Evolutionary conservation across 2,797 vertebrate genomes (phyloP).

Genomic region (Eulemur coronatus): DNA sequence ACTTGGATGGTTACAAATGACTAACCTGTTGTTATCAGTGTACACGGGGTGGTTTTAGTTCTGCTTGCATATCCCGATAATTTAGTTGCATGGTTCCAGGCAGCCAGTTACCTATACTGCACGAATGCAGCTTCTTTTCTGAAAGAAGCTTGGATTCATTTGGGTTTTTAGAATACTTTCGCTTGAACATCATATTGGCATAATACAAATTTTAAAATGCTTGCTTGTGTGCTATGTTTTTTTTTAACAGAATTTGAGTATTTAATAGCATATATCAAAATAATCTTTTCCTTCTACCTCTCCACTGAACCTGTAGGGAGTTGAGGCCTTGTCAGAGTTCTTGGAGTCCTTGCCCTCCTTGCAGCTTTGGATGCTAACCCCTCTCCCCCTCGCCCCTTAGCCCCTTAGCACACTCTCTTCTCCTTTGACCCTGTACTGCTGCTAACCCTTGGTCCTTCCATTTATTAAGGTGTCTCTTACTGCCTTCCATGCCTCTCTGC

Average conservation of each 20-base stretch:
- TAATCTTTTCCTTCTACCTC: neutral
- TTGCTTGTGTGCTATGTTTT: neutral
- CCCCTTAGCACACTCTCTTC: neutral
- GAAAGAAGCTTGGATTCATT: neutral
- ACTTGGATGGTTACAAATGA: neutral
- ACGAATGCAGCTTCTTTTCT: neutral
- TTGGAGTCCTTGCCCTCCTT: rapidly evolving
- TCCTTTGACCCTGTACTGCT: neutral
- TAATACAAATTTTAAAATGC: neutral
- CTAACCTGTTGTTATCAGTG: neutral
- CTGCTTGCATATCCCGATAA: neutral
- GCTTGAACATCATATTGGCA: neutral
- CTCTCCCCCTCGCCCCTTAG: no score
- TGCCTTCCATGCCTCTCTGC: neutral
- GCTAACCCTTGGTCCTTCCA: neutral
- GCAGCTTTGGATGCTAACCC: neutral
- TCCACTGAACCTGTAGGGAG: neutral
- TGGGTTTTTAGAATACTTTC: neutral
- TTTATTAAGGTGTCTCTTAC: neutral
- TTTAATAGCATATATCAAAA: neutral
- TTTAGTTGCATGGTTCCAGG: neutral
- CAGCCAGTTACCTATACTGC: neutral
- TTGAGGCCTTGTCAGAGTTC: neutral
- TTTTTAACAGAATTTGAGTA: neutral
- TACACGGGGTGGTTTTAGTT: neutral